Conservation (phyloP, 1,140 invertebrate species). For the Ceratitis capitata region DNA sequence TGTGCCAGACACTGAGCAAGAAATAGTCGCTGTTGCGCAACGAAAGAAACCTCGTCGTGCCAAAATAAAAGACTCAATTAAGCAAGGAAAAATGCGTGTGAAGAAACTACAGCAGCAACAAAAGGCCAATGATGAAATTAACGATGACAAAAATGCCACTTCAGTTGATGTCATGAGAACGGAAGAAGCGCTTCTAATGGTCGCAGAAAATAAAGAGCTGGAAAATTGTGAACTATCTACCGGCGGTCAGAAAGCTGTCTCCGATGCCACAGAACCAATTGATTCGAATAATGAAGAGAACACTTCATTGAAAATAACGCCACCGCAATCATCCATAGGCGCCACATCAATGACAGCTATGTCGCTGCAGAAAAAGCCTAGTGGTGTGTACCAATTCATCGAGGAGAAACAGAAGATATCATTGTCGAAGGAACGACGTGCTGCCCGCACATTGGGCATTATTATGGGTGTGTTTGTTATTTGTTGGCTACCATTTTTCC, state of each 20-base stretch:
- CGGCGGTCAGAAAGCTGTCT: slow-evolving; percentile 56
- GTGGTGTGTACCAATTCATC: slow-evolving; percentile 85
- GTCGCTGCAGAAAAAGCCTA: slow-evolving; percentile 55
- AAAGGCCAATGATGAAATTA: not conserved
- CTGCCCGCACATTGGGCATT: slow-evolving; percentile 90
- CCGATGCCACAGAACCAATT: slow-evolving; percentile 44
- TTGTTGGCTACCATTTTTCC: slow-evolving; percentile 96
- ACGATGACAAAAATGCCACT: not conserved
- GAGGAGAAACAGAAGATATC: slow-evolving; percentile 95
- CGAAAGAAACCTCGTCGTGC: slow-evolving; percentile 66
- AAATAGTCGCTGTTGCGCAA: slow-evolving; percentile 53
- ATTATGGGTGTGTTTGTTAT: slow-evolving; percentile 96
- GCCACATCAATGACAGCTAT: slow-evolving; percentile 41
- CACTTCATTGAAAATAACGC: slow-evolving; percentile 56
- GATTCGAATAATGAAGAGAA: slow-evolving; percentile 47
- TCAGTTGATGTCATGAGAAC: not conserved
- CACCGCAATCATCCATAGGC: slow-evolving; percentile 54
- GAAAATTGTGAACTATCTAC: slow-evolving; percentile 54
- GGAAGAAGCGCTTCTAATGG: slow-evolving; percentile 48
- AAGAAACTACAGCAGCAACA: slow-evolving; percentile 40
- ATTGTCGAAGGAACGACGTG: slow-evolving; percentile 88
- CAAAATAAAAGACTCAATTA: slow-evolving; percentile 64
- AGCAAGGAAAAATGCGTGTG: slow-evolving; percentile 61
- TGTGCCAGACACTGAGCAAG: slow-evolving; percentile 41
- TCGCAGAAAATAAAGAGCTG: slow-evolving; percentile 44